Conservation (phyloP, 2,888 invertebrate genomes). For the Candidula unifasciata region DNA sequence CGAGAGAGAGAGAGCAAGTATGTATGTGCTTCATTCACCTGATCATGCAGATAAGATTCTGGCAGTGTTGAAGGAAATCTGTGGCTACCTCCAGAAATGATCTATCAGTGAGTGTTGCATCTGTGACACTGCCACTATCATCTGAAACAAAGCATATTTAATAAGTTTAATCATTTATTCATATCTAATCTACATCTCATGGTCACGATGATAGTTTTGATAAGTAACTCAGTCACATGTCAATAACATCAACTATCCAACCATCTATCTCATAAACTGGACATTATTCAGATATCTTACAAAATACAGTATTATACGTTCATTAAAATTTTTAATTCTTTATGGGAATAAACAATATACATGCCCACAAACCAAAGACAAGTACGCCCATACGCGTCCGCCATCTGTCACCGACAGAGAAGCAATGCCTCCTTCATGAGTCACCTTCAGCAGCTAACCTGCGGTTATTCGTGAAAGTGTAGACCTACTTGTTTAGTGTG, state of each 20-base stretch:
- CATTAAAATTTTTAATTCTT: no score
- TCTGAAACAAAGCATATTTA: conserved; percentile 9
- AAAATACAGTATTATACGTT: no score
- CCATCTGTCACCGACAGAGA: no score
- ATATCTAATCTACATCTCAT: not conserved
- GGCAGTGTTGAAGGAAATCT: not conserved
- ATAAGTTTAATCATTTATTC: not conserved
- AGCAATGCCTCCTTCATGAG: no score
- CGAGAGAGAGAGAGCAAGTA: no score
- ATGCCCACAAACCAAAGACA: no score
- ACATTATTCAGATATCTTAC: no score
- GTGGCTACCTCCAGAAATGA: not conserved
- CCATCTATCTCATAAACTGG: no score
- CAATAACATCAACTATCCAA: not conserved
- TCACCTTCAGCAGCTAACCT: no score
- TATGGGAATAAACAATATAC: not conserved
- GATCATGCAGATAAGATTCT: not conserved
- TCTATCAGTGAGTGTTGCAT: not conserved
- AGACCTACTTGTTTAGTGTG: no score
- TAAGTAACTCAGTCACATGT: not conserved
- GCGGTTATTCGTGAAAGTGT: no score
- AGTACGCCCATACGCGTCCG: no score
- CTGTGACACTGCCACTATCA: not conserved
- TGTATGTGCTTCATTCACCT: conserved; percentile 12
- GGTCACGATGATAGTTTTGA: not conserved